Evolutionary conservation across 2,888 invertebrate species (phyloP).

Genomic region (Polia nebulosa): DNA sequence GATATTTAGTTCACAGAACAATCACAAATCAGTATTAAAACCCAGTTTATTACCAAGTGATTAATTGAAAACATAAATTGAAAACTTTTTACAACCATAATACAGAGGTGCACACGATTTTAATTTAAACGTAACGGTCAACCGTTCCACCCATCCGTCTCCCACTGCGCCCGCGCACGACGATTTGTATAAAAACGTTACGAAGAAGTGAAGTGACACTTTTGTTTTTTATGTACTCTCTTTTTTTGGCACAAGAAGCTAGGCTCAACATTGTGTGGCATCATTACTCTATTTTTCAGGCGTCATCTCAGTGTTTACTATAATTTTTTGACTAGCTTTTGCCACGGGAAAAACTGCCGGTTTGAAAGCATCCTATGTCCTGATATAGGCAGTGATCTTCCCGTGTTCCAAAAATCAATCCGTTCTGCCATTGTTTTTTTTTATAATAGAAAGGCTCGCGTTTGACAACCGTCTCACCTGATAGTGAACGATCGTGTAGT

Average conservation of each 20-base stretch:
- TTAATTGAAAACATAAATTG: conserved; percentile 41
- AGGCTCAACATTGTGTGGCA: not conserved
- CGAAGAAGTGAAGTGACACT: not conserved
- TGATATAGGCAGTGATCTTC: too few relatives aligned
- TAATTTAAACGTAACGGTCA: conserved; percentile 63
- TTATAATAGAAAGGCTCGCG: too few relatives aligned
- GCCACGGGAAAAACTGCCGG: too few relatives aligned
- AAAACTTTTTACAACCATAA: conserved; percentile 48
- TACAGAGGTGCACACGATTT: conserved; percentile 44
- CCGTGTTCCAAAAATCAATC: too few relatives aligned
- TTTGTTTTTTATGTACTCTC: not conserved
- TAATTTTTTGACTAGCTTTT: too few relatives aligned
- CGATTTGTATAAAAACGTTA: conserved; percentile 35
- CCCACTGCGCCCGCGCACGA: conserved; percentile 38
- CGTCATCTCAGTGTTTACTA: too few relatives aligned
- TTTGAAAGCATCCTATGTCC: too few relatives aligned
- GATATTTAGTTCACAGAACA: not conserved
- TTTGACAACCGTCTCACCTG: too few relatives aligned
- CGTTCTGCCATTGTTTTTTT: too few relatives aligned
- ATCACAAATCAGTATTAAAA: conserved; percentile 24
- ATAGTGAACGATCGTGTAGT: too few relatives aligned
- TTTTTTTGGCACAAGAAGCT: not conserved
- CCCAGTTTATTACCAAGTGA: conserved; percentile 27
- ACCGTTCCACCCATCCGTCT: conserved; percentile 27
- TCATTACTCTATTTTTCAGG: not conserved